A percentile compares a stretch with the other conserved stretches of the same genome.
phyloP scores from a whole-genome alignment of 2,113 vertebrate species.

The Struthidea cinerea region DNA sequence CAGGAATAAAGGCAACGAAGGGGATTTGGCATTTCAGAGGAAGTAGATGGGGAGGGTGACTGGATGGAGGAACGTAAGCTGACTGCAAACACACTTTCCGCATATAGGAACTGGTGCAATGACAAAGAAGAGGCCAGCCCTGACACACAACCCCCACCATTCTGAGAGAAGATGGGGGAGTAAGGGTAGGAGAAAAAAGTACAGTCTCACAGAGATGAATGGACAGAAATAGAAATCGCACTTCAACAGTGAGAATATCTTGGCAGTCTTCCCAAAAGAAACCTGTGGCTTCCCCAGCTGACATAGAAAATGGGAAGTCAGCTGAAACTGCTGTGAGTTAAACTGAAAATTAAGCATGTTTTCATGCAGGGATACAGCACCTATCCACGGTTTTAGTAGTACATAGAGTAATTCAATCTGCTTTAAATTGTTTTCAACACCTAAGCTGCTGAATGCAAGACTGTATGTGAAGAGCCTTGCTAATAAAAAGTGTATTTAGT shows the following conservation, averaged over 20 bases:
- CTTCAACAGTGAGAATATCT: neutral
- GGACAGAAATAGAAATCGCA: neutral
- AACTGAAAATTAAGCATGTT: neutral
- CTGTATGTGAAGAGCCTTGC: slow-evolving; percentile 16
- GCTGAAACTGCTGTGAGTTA: neutral
- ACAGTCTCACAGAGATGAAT: neutral
- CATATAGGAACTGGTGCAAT: rapidly evolving
- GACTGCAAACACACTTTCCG: neutral
- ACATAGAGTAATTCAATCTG: neutral
- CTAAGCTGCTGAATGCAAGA: neutral
- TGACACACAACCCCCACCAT: neutral
- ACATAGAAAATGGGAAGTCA: neutral
- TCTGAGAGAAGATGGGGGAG: neutral
- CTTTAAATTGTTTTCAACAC: neutral
- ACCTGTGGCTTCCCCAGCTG: neutral
- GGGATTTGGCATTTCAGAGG: neutral
- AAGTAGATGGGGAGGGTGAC: neutral
- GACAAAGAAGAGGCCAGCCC: neutral
- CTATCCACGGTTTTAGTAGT: neutral
- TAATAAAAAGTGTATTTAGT: slow-evolving; percentile 28
- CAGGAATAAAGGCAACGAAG: neutral
- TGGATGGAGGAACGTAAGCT: neutral
- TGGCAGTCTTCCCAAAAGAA: neutral
- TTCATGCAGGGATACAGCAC: neutral
- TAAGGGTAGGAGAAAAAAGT: neutral